Conservation (phyloP, 2,888 invertebrate genomes). For the Torymus auratus region DNA sequence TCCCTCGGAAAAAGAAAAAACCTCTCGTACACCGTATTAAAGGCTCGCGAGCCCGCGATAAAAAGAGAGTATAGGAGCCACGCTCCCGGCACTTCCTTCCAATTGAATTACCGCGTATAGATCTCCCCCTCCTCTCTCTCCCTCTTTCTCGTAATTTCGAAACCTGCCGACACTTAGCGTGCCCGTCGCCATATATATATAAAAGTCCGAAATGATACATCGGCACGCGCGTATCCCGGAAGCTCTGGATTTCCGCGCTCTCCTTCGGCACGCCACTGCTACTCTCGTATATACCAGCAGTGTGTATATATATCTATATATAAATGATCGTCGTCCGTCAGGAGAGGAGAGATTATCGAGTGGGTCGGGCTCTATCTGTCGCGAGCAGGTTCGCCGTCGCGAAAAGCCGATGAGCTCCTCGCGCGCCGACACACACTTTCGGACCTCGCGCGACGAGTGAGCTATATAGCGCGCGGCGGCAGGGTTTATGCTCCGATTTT, state of each 20-base stretch:
- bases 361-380: conserved; percentile 24
- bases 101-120: conserved; percentile 42
- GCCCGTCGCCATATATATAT: not conserved
- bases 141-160: not conserved
- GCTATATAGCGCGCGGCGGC: not conserved
- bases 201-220: conserved; percentile 44
- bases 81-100: conserved; percentile 1
- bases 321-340: not conserved
- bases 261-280: not conserved
- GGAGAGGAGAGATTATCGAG: conserved; percentile 41
- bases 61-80: not conserved
- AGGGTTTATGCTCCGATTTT: conserved; percentile 41
- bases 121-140: conserved; percentile 24
- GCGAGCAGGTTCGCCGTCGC: conserved; percentile 39
- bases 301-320: not conserved
- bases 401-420: conserved; percentile 58
- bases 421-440: not conserved
- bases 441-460: not conserved
- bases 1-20: not conserved
- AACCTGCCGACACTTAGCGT: not conserved
- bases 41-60: conserved; percentile 1
- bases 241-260: conserved; percentile 31
- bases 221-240: conserved; percentile 13
- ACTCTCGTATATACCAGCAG: not conserved
- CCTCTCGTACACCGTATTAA: conserved; percentile 25